These are phyloP conservation scores for Chelonia mydas DNA, from an alignment of 2,797 vertebrate species.

Conservation along the genomic window DNA sequence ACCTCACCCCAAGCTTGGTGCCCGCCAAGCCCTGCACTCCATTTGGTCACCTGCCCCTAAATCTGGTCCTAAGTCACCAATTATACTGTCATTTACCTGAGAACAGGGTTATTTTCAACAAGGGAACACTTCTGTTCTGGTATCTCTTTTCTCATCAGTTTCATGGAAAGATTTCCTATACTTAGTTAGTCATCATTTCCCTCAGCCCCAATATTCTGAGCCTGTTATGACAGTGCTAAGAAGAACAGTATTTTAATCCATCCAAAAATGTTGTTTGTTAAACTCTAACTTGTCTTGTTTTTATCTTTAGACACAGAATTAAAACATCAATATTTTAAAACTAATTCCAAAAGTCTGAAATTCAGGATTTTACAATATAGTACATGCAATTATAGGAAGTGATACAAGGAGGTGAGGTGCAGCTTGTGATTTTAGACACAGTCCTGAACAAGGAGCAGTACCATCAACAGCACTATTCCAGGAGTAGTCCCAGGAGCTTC, in stretches of 20 bases:
- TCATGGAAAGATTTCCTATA: background rate
- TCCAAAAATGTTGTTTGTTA: background rate
- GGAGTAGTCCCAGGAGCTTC: background rate
- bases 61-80: background rate
- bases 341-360: background rate
- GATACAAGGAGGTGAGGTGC: rapidly evolving
- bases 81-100: background rate
- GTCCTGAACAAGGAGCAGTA: rapidly evolving
- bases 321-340: background rate
- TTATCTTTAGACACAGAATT: background rate
- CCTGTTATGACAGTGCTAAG: background rate
- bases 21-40: too few relatives aligned
- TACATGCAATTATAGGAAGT: background rate
- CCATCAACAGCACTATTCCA: background rate
- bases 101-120: background rate
- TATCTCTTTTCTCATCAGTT: background rate
- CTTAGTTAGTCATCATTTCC: background rate
- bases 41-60: too few relatives aligned
- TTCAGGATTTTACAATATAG: background rate
- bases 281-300: too few relatives aligned
- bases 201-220: background rate
- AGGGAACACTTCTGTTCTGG: background rate
- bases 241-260: background rate
- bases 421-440: background rate
- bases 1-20: too few relatives aligned